Evolutionary conservation across 2,797 vertebrate genomes (phyloP), one percentile per base, ranked within the genome.

Genomic region (Sebastes steindachneri): DNA sequence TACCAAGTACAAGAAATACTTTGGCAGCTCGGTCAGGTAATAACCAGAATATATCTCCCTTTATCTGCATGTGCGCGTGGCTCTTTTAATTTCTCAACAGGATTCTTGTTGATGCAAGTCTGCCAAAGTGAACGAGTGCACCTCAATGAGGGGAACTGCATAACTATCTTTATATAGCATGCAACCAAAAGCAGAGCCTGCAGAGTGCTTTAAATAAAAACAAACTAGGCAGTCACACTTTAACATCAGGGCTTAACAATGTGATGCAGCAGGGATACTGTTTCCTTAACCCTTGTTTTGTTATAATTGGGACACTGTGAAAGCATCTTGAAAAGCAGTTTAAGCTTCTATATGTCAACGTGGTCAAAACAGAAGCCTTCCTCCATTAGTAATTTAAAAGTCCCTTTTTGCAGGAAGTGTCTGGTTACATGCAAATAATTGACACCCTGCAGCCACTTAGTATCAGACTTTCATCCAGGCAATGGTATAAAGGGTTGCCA

Each of bases 31-130:
- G 0, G 1, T 84, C 59, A 53, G 28, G 31, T 62, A 82, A 83
- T 57, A 75, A 85, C 60, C 9, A 74, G 78, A 83, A 86, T 70
- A 65, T 41, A 79, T 74, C 55, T 57, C 58, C 51, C 2, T 79
- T 83, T 68, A 53, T 73, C 75, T 74, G 59, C 29, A 70, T 79
- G 69, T 23, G 71, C 12, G 33, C 59, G 51, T 35, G 11, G 76
- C 76, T 82, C 37, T 75, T 75, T 80, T 72, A 35, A 83, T 80
- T 89, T 73, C 63, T 88, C 74, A 60, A 84, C 78, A 83, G 59
- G 75, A 57, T 57, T 84, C 54, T 75, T 29, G 73, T 72, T 74
- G n/a, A 83, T 77, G 65, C 31, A 53, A 35, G 62, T 31, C 62
- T 80, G 81, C 80, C 65, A 81, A 86, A 82, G 57, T 62, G 26